Base-by-base conservation (phyloP, 2,113 vertebrate genomes). In the Ceratotherium simum region DNA sequence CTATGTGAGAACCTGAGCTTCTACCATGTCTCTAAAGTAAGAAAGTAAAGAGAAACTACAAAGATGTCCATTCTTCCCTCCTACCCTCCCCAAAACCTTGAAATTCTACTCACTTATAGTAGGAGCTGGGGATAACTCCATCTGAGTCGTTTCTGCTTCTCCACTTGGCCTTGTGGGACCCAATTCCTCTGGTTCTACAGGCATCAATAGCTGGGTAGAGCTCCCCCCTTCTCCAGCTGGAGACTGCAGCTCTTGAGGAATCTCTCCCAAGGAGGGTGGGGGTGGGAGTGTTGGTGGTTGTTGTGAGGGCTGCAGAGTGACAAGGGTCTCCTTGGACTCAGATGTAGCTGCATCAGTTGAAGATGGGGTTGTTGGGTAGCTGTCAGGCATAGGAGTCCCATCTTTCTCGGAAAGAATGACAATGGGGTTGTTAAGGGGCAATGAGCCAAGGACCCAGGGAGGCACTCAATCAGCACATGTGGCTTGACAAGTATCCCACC, bases 81-180 rank as follows among this genome's bases (percentile, higher is more conserved):
- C 20, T 93, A 5, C 16, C 25, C 14, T 31, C 8, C n/a, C 7
- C 6, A 42, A 91, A 96, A 86, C 98, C 98, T 98, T 98, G 98
- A 98, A 75, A 98, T 98, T 98, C 97, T 97, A 98, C 98, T 98
- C 99, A 99, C 99, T 99, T 97, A 99, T 99, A 97, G 99, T 99
- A 96, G 99, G 99, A 90, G 99, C 99, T 11, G 99, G 99, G 48
- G 99, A 99, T 98, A 99, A 99, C 98, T 99, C 99, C 99, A 99
- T 99, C 98, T 99, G 99, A 65, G 99, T 99, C 87, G 99, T 99
- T 97, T 99, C 99, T 36, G 98, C 98, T 96, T 99, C 99, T 98
- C 98, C 98, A 97, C 98, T 99, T 80, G 98, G 98, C 94, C 99
- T 98, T 82, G 99, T 98, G 18, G 99, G 94, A 73, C 98, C 98